Percentiles rank a stretch among this genome's conserved stretches.
Conservation (phyloP, 2,888 invertebrate genomes). For the Tillus elongatus region DNA sequence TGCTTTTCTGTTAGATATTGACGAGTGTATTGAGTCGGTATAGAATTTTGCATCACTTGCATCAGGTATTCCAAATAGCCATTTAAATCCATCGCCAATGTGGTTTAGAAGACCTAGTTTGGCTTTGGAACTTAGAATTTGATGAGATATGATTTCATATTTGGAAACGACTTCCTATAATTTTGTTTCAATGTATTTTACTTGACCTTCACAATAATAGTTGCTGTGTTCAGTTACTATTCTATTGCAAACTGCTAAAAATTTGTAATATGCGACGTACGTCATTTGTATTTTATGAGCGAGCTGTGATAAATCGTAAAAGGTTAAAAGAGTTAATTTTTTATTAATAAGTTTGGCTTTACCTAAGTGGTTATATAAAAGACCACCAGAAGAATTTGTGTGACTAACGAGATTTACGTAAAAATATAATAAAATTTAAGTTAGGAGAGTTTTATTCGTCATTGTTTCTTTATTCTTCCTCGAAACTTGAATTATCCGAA, state of each 20-base stretch:
- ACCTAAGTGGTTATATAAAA: constrained; percentile 1
- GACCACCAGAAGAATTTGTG: constrained; percentile 1
- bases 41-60: constrained; percentile 5
- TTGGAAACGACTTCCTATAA: neutral
- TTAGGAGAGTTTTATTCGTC: neutral
- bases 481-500: neutral
- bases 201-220: constrained; percentile 1
- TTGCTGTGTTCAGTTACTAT: neutral
- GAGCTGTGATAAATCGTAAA: neutral
- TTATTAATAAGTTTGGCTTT: neutral
- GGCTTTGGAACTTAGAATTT: neutral
- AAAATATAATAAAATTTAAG: neutral
- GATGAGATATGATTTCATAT: neutral
- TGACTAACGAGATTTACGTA: neutral
- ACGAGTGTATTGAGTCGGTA: neutral
- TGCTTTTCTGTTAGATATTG: neutral
- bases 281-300: neutral
- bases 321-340: neutral
- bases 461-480: neutral
- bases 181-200: neutral
- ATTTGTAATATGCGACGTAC: neutral
- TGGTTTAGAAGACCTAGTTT: constrained; percentile 13
- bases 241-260: constrained; percentile 1
- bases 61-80: constrained; percentile 13
- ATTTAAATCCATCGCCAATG: constrained; percentile 13